Percentiles rank a stretch among this genome's conserved stretches.
Conservation (phyloP, 2,888 invertebrate genomes). For the Herminia tarsipennalis region DNA sequence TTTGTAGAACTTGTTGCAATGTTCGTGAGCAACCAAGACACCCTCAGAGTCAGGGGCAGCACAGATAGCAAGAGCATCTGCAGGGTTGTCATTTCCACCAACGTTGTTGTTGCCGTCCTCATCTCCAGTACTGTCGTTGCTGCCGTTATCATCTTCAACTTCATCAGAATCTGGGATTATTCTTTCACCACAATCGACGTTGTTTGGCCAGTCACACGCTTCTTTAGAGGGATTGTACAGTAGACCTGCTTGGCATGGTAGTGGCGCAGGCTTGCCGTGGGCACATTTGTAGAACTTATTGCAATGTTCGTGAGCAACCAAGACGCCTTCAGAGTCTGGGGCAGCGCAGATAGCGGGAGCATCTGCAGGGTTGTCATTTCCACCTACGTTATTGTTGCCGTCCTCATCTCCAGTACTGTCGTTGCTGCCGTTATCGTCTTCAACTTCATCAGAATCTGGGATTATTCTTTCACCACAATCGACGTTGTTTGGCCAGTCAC, state of each 20-base stretch:
- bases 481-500: constrained; percentile 38
- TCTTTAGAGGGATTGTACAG: constrained; percentile 45
- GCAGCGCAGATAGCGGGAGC: constrained; percentile 48
- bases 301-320: constrained; percentile 47
- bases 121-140: neutral
- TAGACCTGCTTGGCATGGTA: constrained; percentile 31
- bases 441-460: constrained; percentile 5
- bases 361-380: constrained; percentile 48
- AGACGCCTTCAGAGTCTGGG: constrained; percentile 38
- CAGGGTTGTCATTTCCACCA: constrained; percentile 38
- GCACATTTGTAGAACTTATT: constrained; percentile 48
- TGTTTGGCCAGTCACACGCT: constrained; percentile 46
- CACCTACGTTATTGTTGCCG: constrained; percentile 18
- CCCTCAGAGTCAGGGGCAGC: constrained; percentile 42
- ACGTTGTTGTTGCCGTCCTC: constrained; percentile 7
- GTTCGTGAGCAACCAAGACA: constrained; percentile 47
- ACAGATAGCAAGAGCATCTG: constrained; percentile 46
- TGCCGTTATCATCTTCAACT: constrained; percentile 6
- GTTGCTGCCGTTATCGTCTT: neutral
- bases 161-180: constrained; percentile 21
- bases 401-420: constrained; percentile 4
- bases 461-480: constrained; percentile 33
- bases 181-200: constrained; percentile 41
- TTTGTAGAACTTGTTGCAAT: constrained; percentile 54
- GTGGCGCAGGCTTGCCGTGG: constrained; percentile 36